These are phyloP conservation scores for Malurus alboscapulatus DNA, from an alignment of 2,113 vertebrate species.

Conservation along the genomic window DNA sequence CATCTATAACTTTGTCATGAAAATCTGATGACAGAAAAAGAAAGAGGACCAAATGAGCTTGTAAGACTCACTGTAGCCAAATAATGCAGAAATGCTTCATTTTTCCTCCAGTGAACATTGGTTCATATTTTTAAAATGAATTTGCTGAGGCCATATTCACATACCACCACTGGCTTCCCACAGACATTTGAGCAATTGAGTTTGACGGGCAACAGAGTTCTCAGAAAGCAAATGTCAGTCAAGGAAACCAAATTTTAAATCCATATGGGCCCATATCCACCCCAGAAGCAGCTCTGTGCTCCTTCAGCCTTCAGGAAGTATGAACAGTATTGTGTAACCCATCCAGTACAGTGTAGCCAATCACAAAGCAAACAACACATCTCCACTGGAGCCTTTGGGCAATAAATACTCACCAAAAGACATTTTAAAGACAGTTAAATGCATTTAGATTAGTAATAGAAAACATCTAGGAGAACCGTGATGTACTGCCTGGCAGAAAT, in stretches of 20 bases:
- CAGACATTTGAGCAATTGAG: conserved; percentile 34
- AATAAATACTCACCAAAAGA: not conserved
- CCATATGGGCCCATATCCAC: not conserved
- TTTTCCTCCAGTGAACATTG: not conserved
- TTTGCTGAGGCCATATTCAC: conserved; percentile 16
- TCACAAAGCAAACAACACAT: not conserved
- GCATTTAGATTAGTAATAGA: not conserved
- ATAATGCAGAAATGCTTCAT: conserved; percentile 12
- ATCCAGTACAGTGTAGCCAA: not conserved
- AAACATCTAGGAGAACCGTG: not conserved
- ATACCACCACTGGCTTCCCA: conserved; percentile 36
- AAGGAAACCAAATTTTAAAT: conserved; percentile 12
- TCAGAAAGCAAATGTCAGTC: conserved; percentile 22
- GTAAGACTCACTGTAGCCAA: not conserved
- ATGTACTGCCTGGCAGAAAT: not conserved
- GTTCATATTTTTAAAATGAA: not conserved
- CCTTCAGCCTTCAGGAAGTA: not conserved
- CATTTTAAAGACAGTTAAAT: not conserved
- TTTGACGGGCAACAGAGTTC: conserved; percentile 35
- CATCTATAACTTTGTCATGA: not conserved
- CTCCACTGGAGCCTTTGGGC: not conserved
- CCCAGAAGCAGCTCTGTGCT: conserved; percentile 2
- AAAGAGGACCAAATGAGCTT: not conserved
- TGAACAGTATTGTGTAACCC: not conserved
- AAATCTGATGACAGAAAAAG: not conserved